A percentile compares a stretch with the other conserved stretches of the same genome.
These are phyloP conservation scores for Enteromius fasciolatus DNA, from an alignment of 2,797 vertebrate species.

Conservation along the genomic window DNA sequence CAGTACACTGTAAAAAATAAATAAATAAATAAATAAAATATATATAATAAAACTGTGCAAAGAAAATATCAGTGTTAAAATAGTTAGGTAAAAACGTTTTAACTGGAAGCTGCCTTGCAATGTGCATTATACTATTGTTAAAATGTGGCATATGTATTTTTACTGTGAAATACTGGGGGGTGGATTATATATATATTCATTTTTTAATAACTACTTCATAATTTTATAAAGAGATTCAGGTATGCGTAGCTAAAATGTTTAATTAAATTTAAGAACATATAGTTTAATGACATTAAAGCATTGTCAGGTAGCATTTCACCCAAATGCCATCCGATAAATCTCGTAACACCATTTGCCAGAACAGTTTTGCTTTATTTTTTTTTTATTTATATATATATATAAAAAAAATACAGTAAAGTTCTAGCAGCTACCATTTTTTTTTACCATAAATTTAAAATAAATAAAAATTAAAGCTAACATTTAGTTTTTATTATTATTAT, in stretches of 20 bases:
- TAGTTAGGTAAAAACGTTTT: neutral
- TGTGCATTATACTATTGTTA: neutral
- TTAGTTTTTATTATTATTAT: neutral
- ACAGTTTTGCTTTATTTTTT: neutral
- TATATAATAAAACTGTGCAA: neutral
- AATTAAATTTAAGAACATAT: neutral
- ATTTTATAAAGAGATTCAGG: neutral
- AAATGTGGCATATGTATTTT: neutral
- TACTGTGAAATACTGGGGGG: neutral
- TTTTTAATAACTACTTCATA: neutral
- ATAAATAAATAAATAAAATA: neutral
- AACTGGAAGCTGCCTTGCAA: neutral
- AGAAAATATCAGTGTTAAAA: neutral
- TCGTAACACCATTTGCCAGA: neutral
- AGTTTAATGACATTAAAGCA: neutral
- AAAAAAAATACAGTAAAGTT: neutral
- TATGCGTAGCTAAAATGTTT: neutral
- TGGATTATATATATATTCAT: too few species aligned
- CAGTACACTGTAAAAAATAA: neutral
- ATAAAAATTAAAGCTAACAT: neutral
- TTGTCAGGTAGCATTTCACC: neutral
- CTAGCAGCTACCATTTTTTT: conserved; percentile 14
- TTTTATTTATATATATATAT: neutral
- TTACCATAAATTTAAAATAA: neutral
- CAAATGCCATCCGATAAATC: neutral